These are phyloP conservation scores for Polyommatus icarus DNA, from an alignment of 2,888 invertebrate genomes.

Conservation along the genomic window DNA sequence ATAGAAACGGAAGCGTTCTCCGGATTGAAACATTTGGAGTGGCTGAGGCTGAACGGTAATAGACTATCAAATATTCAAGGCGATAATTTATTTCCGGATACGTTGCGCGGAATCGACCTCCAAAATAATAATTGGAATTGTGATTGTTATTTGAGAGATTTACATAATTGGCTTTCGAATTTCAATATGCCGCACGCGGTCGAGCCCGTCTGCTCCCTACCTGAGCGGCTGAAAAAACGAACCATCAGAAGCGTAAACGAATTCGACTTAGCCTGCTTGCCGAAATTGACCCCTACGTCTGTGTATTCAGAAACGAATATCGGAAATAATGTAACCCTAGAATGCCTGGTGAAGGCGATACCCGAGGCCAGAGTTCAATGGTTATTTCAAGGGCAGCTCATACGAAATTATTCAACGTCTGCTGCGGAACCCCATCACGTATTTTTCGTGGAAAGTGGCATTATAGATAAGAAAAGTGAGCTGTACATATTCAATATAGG, in stretches of 20 bases:
- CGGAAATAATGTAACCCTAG: conserved; percentile 89
- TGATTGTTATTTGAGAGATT: conserved; percentile 89
- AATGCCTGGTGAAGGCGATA: conserved; percentile 89
- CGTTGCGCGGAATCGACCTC: conserved; percentile 88
- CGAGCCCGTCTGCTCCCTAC: conserved; percentile 88
- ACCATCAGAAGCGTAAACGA: conserved; percentile 84
- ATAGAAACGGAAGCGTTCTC: conserved; percentile 91
- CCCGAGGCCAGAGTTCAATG: conserved; percentile 91
- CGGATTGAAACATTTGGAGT: conserved; percentile 89
- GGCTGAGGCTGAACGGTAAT: conserved; percentile 92
- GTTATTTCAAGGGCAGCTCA: conserved; percentile 90
- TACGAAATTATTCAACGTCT: conserved; percentile 86
- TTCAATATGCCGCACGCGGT: conserved; percentile 88
- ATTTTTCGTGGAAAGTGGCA: conserved; percentile 86
- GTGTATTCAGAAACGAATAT: conserved; percentile 88
- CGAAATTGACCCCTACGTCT: conserved; percentile 87
- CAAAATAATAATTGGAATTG: conserved; percentile 95
- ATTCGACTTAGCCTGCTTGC: conserved; percentile 89
- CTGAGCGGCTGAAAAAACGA: conserved; percentile 83
- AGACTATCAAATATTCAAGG: conserved; percentile 86
- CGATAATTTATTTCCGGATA: conserved; percentile 85
- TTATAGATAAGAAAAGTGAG: conserved; percentile 87
- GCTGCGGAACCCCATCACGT: conserved; percentile 84
- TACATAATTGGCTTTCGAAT: conserved; percentile 88
- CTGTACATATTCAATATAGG: conserved; percentile 89